Evolutionary conservation across 2,113 vertebrate species (phyloP), one percentile per base, ranked within the genome.

Genomic region (Megaceryle torquata): DNA sequence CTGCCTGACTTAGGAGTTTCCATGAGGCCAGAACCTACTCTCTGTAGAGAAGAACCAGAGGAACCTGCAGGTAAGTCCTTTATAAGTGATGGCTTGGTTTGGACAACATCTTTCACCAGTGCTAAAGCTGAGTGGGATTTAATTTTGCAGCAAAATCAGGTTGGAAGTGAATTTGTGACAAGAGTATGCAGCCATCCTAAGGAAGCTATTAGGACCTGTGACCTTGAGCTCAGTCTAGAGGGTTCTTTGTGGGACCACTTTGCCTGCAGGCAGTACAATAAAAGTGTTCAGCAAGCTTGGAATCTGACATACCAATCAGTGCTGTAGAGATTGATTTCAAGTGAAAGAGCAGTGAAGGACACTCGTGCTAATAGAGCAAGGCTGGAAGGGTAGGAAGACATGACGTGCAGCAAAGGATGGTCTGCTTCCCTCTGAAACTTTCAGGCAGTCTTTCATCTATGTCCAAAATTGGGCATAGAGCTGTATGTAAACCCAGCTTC

Each of bases 251-350:
- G 69, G 91, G 91, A 88, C 95, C 69, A 25, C 80, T 95, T 80
- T 93, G 95, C 96, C 95, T 85, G 69, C 2, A 1, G 95, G 94
- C 88, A 85, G 85, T 72, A 87, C 17, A 60, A 94, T 91, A 48
- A 77, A 97, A 95, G 93, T 71, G 90, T 72, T 95, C 90, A 68
- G 75, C 48, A 46, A 86, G 86, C 75, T 82, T 89, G 79, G 96
- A 89, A 95, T 65, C 82, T 96, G 96, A 94, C 96, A 95, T 67
- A 86, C 54, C 95, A 88, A 97, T 97, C 94, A 96, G 90, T 33
- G 90, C 94, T 53, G 89, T 15, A 80, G 95, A 96, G 93, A 92
- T 87, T 94, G 93, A 96, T 97, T 91, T 86, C 24, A 14, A 95
- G 77, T 28, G 81, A 93, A 95, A 96, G 25, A 97, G 89, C 94